Evolutionary conservation across 1,140 invertebrate species (phyloP).

Genomic region (Drosophila rufa): DNA sequence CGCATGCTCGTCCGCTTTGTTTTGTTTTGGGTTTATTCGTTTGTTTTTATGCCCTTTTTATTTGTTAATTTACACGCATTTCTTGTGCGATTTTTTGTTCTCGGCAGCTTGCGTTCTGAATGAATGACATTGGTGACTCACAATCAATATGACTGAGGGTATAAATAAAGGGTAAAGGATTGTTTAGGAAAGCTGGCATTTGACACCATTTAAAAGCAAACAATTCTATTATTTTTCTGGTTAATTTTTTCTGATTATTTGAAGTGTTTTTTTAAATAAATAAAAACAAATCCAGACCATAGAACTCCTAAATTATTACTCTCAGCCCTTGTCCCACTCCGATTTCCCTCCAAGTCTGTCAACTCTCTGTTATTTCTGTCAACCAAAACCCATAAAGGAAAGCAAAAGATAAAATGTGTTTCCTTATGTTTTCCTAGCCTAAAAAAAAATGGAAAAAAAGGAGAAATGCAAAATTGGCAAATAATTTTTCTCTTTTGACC

Average conservation of each 20-base stretch:
- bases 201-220: background rate
- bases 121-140: conserved; percentile 59
- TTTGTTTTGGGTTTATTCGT: conserved; percentile 23
- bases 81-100: conserved; percentile 46
- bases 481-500: conserved; percentile 49
- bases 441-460: conserved; percentile 19
- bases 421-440: conserved; percentile 13
- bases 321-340: background rate
- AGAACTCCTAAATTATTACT: conserved; percentile 10
- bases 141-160: conserved; percentile 3
- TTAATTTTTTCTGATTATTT: no score
- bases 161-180: conserved; percentile 8
- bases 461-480: conserved; percentile 45
- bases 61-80: conserved; percentile 66
- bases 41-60: conserved; percentile 70
- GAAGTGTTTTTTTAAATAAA: background rate
- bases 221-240: background rate
- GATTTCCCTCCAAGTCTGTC: conserved; percentile 11
- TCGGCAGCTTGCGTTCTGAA: conserved; percentile 22
- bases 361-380: conserved; percentile 20
- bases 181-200: background rate
- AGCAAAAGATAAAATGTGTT: conserved; percentile 25
- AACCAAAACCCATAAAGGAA: conserved; percentile 33
- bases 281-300: background rate
- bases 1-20: conserved; percentile 50